Conservation (phyloP, 2,797 vertebrate genomes). For the Myotis daubentonii region DNA sequence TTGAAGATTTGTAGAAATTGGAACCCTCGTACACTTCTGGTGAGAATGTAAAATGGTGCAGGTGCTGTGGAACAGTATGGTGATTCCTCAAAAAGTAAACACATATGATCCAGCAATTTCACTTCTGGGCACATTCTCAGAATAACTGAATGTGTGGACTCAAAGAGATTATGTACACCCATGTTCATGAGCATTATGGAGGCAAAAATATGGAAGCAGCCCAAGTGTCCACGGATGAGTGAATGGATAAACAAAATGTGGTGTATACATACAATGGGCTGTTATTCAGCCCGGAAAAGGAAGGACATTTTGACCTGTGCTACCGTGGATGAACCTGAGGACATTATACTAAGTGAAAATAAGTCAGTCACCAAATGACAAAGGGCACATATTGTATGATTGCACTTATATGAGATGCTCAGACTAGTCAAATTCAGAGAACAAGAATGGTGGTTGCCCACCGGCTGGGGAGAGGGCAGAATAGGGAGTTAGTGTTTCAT, state of each 20-base stretch:
- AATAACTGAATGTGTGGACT: not conserved
- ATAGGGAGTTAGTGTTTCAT: not conserved
- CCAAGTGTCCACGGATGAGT: not conserved
- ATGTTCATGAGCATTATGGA: not conserved
- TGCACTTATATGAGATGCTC: not conserved
- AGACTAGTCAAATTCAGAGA: not conserved
- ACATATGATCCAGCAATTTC: not conserved
- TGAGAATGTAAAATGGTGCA: not conserved
- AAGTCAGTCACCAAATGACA: too few species aligned
- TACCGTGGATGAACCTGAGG: not conserved
- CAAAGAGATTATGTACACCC: not conserved
- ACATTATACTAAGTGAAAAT: not conserved
- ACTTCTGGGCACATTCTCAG: not conserved
- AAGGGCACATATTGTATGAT: not conserved
- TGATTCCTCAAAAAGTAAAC: not conserved
- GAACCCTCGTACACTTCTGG: not conserved
- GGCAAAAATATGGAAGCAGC: not conserved
- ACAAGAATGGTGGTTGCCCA: not conserved
- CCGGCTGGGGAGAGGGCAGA: not conserved
- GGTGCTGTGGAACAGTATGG: not conserved
- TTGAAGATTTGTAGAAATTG: not conserved
- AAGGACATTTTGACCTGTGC: not conserved
- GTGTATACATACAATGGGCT: not conserved
- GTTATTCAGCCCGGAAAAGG: not conserved
- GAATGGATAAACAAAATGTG: not conserved